Base-by-base conservation (phyloP, 64 coral and sea anemone genomes). In the Anthopleura sola region DNA sequence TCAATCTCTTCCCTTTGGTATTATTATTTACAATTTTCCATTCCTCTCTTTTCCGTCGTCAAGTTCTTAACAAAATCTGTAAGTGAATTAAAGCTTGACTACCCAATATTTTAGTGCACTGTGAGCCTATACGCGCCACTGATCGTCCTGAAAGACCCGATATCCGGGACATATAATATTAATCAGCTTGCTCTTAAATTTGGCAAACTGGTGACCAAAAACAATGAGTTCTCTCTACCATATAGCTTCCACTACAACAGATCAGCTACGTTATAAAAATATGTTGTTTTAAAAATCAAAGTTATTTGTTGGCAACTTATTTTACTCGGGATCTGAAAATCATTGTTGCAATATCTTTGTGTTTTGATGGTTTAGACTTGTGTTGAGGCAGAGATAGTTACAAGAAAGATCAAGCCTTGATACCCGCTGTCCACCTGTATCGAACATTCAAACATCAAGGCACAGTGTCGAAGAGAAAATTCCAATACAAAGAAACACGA, bases 111-210 rank as follows among this genome's bases (percentile, higher is more conserved):
- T 75, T 77, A 71, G n/a, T 49, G 60, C 60, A 76, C 17, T 79
- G 19, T 75, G 56, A 83, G 34, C 46, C 48, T 51, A 77, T 75
- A 90, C 88, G 83, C 88, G 83, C 75, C 64, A 90, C 14, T 90
- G 82, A 54, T 3, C 51, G 75, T 76, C 82, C n/a, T 90, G 81
- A 90, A 90, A 90, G 47, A 85, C 88, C 81, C 53, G 75, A 90
- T 68, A 75, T 90, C 54, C 69, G 88, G 76, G 37, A 79, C 76
- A 90, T 90, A 29, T 84, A 90, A 90, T 54, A 84, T 90, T 90
- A 90, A 90, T 90, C 33, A 37, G 37, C 14, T 77, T 75, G 88
- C 88, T 84, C 88, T 90, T 46, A 49, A 90, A 90, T 90, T 83
- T 90, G 81, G 36, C 69, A 74, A 82, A 79, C 88, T 84, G 88